Conservation (phyloP, 2,888 invertebrate genomes). For the Phalangium opilio region DNA sequence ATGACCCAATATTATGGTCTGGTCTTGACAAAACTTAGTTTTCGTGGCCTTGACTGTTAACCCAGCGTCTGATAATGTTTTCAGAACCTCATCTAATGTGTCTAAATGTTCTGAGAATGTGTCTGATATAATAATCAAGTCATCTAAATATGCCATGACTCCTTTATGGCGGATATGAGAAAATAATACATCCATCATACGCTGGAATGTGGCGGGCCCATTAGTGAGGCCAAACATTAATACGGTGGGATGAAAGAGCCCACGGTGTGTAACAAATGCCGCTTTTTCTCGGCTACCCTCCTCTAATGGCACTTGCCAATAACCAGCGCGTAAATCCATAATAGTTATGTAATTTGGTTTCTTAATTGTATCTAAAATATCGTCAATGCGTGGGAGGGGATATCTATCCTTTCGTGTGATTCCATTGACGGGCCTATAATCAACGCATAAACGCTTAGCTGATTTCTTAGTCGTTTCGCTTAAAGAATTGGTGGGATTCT, state of each 20-base stretch:
- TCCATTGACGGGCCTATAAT: constrained; percentile 9
- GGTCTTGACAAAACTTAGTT: no score
- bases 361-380: no score
- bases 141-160: constrained; percentile 19
- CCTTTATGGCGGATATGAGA: no score
- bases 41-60: no score
- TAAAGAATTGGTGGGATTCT: no score
- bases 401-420: constrained; percentile 4
- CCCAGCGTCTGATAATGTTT: no score
- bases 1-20: no score
- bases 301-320: constrained; percentile 16
- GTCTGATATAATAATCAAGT: no score
- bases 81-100: constrained; percentile 8
- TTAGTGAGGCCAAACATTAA: constrained; percentile 15
- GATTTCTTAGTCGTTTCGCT: no score
- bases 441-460: constrained; percentile 4
- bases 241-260: constrained; percentile 9
- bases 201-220: constrained; percentile 12
- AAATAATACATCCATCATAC: constrained; percentile 13
- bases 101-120: no score
- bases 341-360: no score
- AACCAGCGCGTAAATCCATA: constrained; percentile 15
- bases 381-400: no score
- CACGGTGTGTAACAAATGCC: constrained; percentile 16
- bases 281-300: constrained; percentile 12